Evolutionary conservation across 1,140 invertebrate genomes (phyloP).

Genomic region (Andricus grossulariae): DNA sequence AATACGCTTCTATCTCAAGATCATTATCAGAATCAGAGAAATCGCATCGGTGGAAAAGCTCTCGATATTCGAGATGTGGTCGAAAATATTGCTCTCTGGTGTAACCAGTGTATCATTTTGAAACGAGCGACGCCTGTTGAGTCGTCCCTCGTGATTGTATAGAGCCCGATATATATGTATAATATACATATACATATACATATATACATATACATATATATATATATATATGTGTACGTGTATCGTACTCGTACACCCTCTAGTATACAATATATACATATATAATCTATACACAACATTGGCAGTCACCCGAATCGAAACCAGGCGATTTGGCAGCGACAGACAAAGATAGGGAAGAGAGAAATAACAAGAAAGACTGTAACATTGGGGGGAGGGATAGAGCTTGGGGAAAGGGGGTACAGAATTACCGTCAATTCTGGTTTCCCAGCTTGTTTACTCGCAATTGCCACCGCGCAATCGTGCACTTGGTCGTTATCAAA

Average conservation of each 20-base stretch:
- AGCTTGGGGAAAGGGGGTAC: neutral
- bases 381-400: neutral
- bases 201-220: neutral
- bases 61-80: conserved; percentile 21
- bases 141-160: conserved; percentile 7
- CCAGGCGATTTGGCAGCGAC: conserved; percentile 15
- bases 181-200: neutral
- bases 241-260: neutral
- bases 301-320: neutral
- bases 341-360: neutral
- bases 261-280: neutral
- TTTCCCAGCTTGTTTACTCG: conserved; percentile 15
- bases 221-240: neutral
- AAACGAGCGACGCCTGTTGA: conserved; percentile 27
- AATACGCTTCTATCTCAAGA: conserved; percentile 12
- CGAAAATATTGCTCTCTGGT: conserved; percentile 14
- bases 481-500: neutral
- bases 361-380: neutral
- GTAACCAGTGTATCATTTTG: conserved; percentile 15
- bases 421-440: conserved; percentile 18
- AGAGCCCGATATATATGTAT: neutral
- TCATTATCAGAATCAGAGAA: conserved; percentile 19
- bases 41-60: conserved; percentile 6
- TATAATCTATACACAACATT: neutral
- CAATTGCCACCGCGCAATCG: neutral